Conservation (phyloP, 2,797 vertebrate species). For the Novumbra hubbsi region DNA sequence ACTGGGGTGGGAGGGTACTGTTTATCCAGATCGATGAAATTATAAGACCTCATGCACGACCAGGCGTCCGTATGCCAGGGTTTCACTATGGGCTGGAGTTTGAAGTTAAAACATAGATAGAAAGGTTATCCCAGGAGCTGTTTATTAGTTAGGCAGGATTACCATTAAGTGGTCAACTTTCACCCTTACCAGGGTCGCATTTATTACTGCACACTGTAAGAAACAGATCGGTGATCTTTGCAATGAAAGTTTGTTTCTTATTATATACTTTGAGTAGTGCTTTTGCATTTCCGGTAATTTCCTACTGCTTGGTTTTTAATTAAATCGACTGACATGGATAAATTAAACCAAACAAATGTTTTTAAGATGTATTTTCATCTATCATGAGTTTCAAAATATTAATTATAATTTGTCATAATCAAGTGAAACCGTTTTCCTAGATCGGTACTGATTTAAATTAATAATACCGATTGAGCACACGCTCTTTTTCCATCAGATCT, state of each 20-base stretch:
- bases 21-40: too few relatives aligned
- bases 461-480: not conserved
- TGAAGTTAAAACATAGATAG: not conserved
- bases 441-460: not conserved
- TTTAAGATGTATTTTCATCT: too few relatives aligned
- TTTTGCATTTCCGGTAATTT: not conserved
- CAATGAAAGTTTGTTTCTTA: not conserved
- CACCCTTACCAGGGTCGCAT: not conserved
- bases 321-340: not conserved
- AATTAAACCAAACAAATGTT: not conserved
- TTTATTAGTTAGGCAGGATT: not conserved
- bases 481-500: not conserved
- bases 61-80: constrained; percentile 40
- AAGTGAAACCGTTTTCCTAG: not conserved
- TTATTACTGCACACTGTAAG: not conserved
- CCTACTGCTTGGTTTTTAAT: not conserved
- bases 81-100: constrained; percentile 33
- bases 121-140: not conserved
- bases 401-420: not conserved
- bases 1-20: too few relatives aligned
- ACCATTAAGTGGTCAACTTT: not conserved
- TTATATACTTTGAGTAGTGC: not conserved
- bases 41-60: not conserved
- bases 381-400: not conserved
- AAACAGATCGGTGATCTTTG: not conserved